phyloP scores from a whole-genome alignment of 2,113 vertebrate genomes.

The Pica pica region DNA sequence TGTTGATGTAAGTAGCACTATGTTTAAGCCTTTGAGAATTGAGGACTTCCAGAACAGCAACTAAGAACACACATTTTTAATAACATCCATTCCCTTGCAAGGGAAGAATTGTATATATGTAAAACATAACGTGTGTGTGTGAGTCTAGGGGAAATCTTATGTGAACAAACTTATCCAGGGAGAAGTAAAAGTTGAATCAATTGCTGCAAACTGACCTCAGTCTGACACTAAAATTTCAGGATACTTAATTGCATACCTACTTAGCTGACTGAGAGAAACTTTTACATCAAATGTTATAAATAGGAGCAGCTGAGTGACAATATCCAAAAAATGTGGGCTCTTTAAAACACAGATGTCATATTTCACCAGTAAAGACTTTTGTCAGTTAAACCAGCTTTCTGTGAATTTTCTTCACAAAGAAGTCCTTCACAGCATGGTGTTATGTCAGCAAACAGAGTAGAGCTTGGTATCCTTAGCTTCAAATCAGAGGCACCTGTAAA shows the following conservation, averaged over 20 bases:
- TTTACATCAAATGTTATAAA: conserved; percentile 25
- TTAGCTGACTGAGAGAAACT: neutral
- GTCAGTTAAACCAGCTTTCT: conserved; percentile 33
- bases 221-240: neutral
- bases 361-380: conserved; percentile 3
- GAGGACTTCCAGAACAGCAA: neutral
- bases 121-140: neutral
- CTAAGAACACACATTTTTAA: neutral
- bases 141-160: neutral
- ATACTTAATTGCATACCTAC: neutral
- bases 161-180: neutral
- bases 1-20: neutral
- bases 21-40: neutral
- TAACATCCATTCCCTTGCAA: neutral
- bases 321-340: neutral
- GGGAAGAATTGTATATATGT: neutral
- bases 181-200: neutral
- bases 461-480: neutral
- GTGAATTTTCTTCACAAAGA: conserved; percentile 23
- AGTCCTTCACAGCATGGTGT: neutral
- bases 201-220: neutral
- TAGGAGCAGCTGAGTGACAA: conserved; percentile 22
- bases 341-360: conserved; percentile 45
- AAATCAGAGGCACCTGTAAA: conserved; percentile 36
- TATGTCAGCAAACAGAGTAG: conserved; percentile 10